phyloP scores from a whole-genome alignment of 2,797 vertebrate species.

The Labeo calbasu region DNA sequence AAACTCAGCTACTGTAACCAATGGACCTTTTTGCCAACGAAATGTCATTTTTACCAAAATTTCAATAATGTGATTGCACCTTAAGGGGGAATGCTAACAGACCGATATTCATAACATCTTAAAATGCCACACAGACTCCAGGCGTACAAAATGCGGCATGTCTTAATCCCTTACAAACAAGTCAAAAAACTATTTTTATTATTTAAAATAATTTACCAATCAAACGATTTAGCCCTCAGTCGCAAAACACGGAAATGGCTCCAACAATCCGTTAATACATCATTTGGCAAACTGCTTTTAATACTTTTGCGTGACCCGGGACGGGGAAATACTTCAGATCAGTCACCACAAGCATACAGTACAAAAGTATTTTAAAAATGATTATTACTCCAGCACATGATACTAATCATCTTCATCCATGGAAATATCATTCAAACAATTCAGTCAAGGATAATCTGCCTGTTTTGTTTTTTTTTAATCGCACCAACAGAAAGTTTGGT shows the following conservation, averaged over 20 bases:
- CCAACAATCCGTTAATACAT: conserved; percentile 9
- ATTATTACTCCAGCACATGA: conserved; percentile 9
- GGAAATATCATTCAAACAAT: conserved; percentile 46
- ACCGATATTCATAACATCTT: conserved; percentile 21
- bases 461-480: conserved; percentile 14
- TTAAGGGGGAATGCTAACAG: conserved; percentile 33
- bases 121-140: conserved; percentile 38
- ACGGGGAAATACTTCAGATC: neutral
- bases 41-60: neutral
- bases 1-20: neutral
- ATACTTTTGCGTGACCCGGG: conserved; percentile 9
- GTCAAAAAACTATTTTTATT: neutral
- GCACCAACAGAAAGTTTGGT: conserved; percentile 37
- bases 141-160: conserved; percentile 20
- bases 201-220: conserved; percentile 42
- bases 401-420: conserved; percentile 13
- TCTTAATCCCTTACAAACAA: neutral
- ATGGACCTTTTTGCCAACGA: neutral
- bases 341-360: conserved; percentile 14
- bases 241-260: conserved; percentile 23
- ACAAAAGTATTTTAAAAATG: conserved; percentile 26
- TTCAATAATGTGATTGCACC: neutral
- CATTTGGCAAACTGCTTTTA: conserved; percentile 47
- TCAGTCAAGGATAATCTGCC: conserved; percentile 41
- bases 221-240: conserved; percentile 35